phyloP scores from a whole-genome alignment of 2,113 vertebrate species.

The Nannobrachium achirus region DNA sequence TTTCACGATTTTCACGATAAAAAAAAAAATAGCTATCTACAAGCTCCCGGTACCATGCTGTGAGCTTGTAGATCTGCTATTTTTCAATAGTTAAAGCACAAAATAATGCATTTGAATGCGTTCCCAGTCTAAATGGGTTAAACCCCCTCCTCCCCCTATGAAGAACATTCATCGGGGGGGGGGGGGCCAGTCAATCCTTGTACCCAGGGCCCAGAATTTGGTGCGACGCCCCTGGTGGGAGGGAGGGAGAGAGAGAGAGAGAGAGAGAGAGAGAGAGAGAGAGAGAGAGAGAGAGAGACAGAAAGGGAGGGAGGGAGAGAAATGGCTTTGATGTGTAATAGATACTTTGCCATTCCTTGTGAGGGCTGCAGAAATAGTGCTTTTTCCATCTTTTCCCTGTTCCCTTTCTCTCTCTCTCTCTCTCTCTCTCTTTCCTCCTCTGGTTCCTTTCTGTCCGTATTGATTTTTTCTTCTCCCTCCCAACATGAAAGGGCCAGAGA shows the following conservation, averaged over 20 bases:
- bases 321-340: constrained; percentile 58
- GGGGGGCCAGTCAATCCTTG: no score
- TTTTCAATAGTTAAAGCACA: no score
- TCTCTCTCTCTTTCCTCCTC: constrained; percentile 1
- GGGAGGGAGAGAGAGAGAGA: not conserved
- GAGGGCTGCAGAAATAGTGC: constrained; percentile 22
- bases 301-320: not conserved
- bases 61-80: no score
- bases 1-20: no score
- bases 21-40: no score
- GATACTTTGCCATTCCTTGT: constrained; percentile 48
- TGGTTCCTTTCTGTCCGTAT: constrained; percentile 49
- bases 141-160: no score
- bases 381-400: not conserved
- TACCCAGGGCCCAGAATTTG: no score
- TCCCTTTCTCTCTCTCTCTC: constrained; percentile 21
- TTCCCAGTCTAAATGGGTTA: no score
- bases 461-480: constrained; percentile 52
- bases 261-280: not conserved
- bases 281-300: not conserved
- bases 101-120: no score
- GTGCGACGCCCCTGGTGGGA: no score
- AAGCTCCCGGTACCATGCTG: no score
- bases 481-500: constrained; percentile 39
- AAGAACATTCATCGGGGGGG: no score